Evolutionary conservation across 2,888 invertebrate genomes (phyloP), one percentile per base, ranked within the genome.

Genomic region (Chymomyza amoena): DNA sequence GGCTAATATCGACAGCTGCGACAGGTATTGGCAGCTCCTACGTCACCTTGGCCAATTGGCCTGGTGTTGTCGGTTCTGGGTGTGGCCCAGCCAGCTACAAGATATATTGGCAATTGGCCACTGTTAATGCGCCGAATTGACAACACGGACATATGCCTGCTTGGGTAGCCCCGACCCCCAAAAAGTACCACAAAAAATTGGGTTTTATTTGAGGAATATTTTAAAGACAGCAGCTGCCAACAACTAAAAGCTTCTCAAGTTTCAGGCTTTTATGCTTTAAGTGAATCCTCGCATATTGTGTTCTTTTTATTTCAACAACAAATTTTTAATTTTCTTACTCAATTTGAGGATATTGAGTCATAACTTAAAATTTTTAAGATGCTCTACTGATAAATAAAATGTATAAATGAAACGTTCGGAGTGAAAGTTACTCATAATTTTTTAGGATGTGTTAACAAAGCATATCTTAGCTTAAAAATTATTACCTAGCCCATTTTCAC

Each of bases 41-140:
- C 36, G 60, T 52, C 64, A 54, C 63, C 69, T 20, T n/a, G 52
- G 59, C 16, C 25, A 45, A 60, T 36, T 64, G 62, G 62, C 59
- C 72, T 52, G 20, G 67, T 64, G 63, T 54, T 61, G 72, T 75
- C 69, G 84, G 70, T 7, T 79, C 81, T 32, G 74, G 66, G 72
- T 73, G 72, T 66, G 67, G 73, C 61, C 67, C 50, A 50, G 68
- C 67, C 50, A 50, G 68, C 64, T 64, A 70, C 57, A 70, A 45
- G 39, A 45, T 13, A 13, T 45, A 45, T 45, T 45, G 39, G 13
- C 39, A 45, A 45, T 45, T 45, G 39, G 39, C 13, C 13, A 13
- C 13, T 45, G 39, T 39, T 39, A 39, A 39, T 4, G 39, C 39
- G 10, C 39, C 39, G 13, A 9, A 39, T 39, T 39, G 39, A 45